phyloP scores from a whole-genome alignment of 2,888 invertebrate genomes.

The Caenorhabditis zanzibari region DNA sequence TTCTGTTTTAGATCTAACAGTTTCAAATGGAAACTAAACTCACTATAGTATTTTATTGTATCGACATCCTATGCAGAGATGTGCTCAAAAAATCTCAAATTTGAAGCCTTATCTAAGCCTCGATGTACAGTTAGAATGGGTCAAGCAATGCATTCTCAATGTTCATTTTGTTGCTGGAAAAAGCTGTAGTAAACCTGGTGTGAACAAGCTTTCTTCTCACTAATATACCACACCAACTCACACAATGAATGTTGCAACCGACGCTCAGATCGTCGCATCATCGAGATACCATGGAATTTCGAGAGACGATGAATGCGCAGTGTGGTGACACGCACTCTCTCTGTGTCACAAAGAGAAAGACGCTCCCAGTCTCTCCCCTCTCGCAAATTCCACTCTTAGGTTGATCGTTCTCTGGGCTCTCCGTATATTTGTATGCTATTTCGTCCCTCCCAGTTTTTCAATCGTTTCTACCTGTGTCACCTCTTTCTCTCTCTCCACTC shows the following conservation, averaged over 20 bases:
- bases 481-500: conserved; percentile 20
- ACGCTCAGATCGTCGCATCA: conserved; percentile 35
- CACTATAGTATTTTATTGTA: no score
- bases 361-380: conserved; percentile 26
- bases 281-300: conserved; percentile 12
- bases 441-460: conserved; percentile 30
- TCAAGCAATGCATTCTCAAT: neutral
- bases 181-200: neutral
- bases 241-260: conserved; percentile 32
- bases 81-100: no score
- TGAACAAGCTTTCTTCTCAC: conserved; percentile 13
- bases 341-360: conserved; percentile 30
- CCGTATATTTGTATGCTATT: conserved; percentile 32
- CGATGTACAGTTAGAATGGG: neutral
- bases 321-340: conserved; percentile 37
- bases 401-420: conserved; percentile 61
- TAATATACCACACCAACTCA: conserved; percentile 11
- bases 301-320: conserved; percentile 26
- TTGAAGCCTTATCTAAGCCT: neutral
- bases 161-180: no score
- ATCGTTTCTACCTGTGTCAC: conserved; percentile 49
- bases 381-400: conserved; percentile 41
- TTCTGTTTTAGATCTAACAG: neutral
- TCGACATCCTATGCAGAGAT: no score
- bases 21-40: neutral